Evolutionary conservation across 1,140 invertebrate genomes (phyloP).

Genomic region (Polyergus mexicanus): DNA sequence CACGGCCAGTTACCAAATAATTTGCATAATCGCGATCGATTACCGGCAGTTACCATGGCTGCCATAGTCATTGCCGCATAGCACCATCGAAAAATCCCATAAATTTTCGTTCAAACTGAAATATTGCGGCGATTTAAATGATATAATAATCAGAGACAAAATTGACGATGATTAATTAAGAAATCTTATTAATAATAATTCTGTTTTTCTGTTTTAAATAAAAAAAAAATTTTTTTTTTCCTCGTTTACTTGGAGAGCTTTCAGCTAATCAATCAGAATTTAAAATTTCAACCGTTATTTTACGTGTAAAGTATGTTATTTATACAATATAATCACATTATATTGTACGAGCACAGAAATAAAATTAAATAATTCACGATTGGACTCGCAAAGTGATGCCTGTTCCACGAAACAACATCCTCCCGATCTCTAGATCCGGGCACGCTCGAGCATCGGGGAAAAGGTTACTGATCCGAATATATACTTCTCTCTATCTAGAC

Average conservation of each 20-base stretch:
- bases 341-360: not conserved
- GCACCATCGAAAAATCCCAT: conserved; percentile 55
- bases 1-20: conserved; percentile 78
- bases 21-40: conserved; percentile 81
- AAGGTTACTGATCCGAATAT: conserved; percentile 62
- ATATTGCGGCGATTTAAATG: not conserved
- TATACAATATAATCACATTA: not conserved
- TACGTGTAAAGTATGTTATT: not conserved
- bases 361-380: not conserved
- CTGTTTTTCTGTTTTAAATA: not conserved
- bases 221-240: not conserved
- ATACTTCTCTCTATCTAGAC: conserved; percentile 65
- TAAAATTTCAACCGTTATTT: not conserved
- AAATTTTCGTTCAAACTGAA: conserved; percentile 27
- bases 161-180: not conserved
- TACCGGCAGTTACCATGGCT: conserved; percentile 67
- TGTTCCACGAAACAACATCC: not conserved
- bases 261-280: not conserved
- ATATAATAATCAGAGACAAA: not conserved
- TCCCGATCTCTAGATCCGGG: conserved; percentile 42
- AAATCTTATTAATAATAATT: not conserved
- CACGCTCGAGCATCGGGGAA: conserved; percentile 62
- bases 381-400: not conserved
- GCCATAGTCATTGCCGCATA: conserved; percentile 51
- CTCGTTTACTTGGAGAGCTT: not conserved